A percentile compares a stretch with the other conserved stretches of the same genome.
phyloP scores from a whole-genome alignment of 2,113 vertebrate species.

The Percina caprodes region DNA sequence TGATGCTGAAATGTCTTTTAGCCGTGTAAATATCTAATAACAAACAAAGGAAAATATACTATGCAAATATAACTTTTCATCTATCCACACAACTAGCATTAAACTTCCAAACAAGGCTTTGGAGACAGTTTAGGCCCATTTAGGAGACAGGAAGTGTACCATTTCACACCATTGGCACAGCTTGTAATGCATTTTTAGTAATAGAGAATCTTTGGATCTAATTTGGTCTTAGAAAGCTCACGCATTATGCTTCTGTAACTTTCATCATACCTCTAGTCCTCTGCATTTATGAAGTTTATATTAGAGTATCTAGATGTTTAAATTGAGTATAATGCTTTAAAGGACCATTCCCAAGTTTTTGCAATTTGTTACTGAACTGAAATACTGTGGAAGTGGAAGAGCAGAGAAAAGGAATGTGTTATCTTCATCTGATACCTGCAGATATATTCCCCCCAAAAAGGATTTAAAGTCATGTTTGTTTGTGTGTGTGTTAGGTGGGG shows the following conservation, averaged over 20 bases:
- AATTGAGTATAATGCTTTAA: not conserved
- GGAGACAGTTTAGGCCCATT: no score
- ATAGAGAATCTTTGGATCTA: not conserved
- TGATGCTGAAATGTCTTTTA: no score
- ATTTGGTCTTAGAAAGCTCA: not conserved
- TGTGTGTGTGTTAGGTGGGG: slow-evolving; percentile 27
- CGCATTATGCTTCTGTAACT: not conserved
- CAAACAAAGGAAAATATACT: no score
- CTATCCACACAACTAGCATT: no score
- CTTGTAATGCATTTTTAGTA: no score
- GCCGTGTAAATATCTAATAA: no score
- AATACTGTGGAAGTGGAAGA: not conserved
- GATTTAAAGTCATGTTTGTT: slow-evolving; percentile 6
- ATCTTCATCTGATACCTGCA: not conserved
- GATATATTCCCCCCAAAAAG: not conserved
- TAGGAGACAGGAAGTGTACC: no score
- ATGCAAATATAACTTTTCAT: no score
- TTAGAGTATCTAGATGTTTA: not conserved
- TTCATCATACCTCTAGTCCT: not conserved
- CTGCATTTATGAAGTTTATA: not conserved
- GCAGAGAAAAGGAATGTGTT: not conserved
- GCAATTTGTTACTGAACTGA: not conserved
- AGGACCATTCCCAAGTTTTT: not conserved
- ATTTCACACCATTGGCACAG: no score
- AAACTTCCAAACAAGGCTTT: no score